Evolutionary conservation across 2,113 vertebrate species (phyloP).

Genomic region (Cichladusa arquata): DNA sequence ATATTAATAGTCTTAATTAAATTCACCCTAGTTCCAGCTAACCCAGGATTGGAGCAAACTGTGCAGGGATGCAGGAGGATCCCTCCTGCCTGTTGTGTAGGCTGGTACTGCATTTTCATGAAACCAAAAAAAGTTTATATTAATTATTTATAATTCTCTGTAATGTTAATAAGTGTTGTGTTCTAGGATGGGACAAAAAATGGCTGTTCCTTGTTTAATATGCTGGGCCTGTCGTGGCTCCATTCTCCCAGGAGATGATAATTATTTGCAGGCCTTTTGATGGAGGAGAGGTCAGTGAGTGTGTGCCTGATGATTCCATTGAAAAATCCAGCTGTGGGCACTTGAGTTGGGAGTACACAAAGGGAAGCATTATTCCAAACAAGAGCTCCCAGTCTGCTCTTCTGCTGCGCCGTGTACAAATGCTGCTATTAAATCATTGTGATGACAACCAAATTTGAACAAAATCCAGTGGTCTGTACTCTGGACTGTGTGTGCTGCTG

Average conservation of each 20-base stretch:
- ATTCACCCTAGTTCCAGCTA: conserved; percentile 14
- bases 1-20: conserved; percentile 49
- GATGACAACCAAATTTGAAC: background rate
- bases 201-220: background rate
- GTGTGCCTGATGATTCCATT: background rate
- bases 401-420: background rate
- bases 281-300: background rate
- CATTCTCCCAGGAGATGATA: background rate
- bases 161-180: background rate
- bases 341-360: background rate
- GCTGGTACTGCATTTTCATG: background rate
- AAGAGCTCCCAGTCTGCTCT: background rate
- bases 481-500: background rate
- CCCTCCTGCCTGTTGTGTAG: background rate
- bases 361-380: background rate
- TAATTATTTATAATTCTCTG: background rate
- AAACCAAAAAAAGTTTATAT: background rate
- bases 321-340: background rate
- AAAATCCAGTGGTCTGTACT: background rate
- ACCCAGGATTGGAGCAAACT: background rate
- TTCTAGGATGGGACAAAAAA: background rate
- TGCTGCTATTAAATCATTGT: background rate
- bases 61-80: background rate
- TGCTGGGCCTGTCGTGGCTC: background rate
- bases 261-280: background rate